Percentiles rank a stretch among this genome's conserved stretches.
Conservation (phyloP, 2,888 invertebrate species). For the Dynastes maya region DNA sequence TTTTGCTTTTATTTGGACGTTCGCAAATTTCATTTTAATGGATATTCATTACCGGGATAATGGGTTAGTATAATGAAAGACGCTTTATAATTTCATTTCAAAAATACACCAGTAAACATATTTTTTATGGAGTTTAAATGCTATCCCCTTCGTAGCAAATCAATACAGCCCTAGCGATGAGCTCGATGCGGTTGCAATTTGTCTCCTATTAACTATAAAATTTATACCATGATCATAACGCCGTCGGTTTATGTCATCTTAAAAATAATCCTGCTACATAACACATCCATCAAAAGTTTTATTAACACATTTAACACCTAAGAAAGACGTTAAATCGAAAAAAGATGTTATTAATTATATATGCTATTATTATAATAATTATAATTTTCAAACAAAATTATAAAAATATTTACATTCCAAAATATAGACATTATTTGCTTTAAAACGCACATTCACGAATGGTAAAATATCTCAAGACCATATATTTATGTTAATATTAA, state of each 20-base stretch:
- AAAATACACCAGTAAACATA: no score
- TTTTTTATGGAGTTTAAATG: background rate
- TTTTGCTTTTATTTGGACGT: background rate
- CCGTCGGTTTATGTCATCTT: no score
- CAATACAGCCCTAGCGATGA: conserved; percentile 15
- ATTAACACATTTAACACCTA: no score
- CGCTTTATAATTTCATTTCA: background rate
- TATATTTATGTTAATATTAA: background rate
- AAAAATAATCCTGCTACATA: no score
- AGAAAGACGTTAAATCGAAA: no score
- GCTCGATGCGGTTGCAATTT: conserved; percentile 16
- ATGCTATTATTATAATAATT: no score
- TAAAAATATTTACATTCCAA: background rate
- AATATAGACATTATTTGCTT: background rate
- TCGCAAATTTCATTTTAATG: background rate
- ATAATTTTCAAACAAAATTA: no score
- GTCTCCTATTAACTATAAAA: conserved; percentile 23
- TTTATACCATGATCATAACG: background rate
- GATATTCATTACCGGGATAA: background rate
- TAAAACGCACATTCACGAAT: background rate
- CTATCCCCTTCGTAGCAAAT: conserved; percentile 8
- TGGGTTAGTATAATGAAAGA: background rate
- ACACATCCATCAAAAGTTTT: no score
- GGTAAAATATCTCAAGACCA: background rate
- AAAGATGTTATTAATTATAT: no score